Evolutionary conservation across 2,113 vertebrate species (phyloP).

Genomic region (Paramisgurnus dabryanus): DNA sequence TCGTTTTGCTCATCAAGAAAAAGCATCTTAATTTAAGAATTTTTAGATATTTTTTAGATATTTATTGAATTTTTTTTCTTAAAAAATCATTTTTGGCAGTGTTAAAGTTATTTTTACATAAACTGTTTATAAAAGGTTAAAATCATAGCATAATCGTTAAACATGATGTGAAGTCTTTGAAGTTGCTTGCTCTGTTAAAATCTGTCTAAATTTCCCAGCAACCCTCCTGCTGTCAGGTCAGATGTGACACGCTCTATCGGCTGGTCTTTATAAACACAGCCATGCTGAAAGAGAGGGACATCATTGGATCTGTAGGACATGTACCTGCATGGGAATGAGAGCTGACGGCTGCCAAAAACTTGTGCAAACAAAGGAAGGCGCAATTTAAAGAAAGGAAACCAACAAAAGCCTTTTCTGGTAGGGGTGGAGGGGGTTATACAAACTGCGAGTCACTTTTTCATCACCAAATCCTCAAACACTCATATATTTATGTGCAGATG

Average conservation of each 20-base stretch:
- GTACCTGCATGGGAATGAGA: slow-evolving; percentile 59
- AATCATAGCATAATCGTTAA: background rate
- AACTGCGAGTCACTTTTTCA: too few relatives aligned
- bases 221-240: slow-evolving; percentile 68
- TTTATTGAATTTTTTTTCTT: too few relatives aligned
- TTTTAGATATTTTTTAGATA: too few relatives aligned
- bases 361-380: slow-evolving; percentile 53
- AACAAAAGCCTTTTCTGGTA: background rate
- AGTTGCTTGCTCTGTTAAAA: slow-evolving; percentile 59
- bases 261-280: slow-evolving; percentile 67
- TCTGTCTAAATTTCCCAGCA: slow-evolving; percentile 66
- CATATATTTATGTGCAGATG: too few relatives aligned
- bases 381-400: slow-evolving; percentile 54
- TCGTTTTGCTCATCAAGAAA: too few relatives aligned
- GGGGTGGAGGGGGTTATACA: background rate
- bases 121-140: background rate
- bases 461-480: too few relatives aligned
- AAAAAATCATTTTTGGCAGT: too few relatives aligned
- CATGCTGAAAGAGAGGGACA: slow-evolving; percentile 68
- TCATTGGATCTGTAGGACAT: slow-evolving; percentile 66
- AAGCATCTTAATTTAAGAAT: too few relatives aligned
- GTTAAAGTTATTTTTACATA: background rate
- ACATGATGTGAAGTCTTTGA: background rate
- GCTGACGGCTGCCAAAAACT: slow-evolving; percentile 62
- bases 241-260: slow-evolving; percentile 71